These are phyloP conservation scores for Nomia melanderi DNA, from an alignment of 1,140 invertebrate species.

Conservation along the genomic window DNA sequence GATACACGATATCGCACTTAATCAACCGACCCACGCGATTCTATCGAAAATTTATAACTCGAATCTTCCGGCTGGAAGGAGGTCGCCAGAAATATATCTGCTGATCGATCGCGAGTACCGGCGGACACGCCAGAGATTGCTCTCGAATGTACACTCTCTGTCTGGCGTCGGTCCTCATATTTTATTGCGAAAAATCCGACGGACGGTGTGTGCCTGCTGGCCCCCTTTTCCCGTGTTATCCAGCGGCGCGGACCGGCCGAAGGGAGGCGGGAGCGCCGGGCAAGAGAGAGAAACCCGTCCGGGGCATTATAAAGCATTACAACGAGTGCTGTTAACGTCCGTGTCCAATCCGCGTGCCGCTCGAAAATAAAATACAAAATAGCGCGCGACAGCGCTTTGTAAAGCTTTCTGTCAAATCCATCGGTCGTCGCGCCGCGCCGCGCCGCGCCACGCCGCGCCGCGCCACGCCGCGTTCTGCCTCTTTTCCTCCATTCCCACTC, in stretches of 20 bases:
- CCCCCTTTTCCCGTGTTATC: slow-evolving; percentile 52
- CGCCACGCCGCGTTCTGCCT: slow-evolving; percentile 35
- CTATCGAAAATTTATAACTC: too few relatives aligned
- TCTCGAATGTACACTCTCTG: slow-evolving; percentile 1
- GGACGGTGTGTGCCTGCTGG: slow-evolving; percentile 33
- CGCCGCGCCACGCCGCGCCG: too few relatives aligned
- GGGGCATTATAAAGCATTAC: slow-evolving; percentile 79
- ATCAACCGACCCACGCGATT: too few relatives aligned
- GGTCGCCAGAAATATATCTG: too few relatives aligned
- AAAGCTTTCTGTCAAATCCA: slow-evolving; percentile 79
- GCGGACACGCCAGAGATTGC: neutral
- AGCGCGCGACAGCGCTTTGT: slow-evolving; percentile 73
- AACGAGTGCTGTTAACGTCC: slow-evolving; percentile 80
- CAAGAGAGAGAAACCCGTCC: slow-evolving; percentile 17
- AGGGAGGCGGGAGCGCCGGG: slow-evolving; percentile 35
- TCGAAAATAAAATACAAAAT: slow-evolving; percentile 78
- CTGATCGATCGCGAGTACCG: slow-evolving; percentile 6
- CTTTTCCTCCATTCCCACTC: slow-evolving; percentile 39
- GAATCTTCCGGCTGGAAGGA: too few relatives aligned
- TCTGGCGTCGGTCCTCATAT: slow-evolving; percentile 48
- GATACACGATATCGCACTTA: too few relatives aligned
- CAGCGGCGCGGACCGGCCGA: slow-evolving; percentile 24
- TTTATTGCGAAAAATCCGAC: slow-evolving; percentile 61
- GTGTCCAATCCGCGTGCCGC: slow-evolving; percentile 76
- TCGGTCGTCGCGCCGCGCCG: slow-evolving; percentile 70